Base-by-base conservation (phyloP, 1,140 invertebrate species). In the Leptonema lineaticorne region DNA sequence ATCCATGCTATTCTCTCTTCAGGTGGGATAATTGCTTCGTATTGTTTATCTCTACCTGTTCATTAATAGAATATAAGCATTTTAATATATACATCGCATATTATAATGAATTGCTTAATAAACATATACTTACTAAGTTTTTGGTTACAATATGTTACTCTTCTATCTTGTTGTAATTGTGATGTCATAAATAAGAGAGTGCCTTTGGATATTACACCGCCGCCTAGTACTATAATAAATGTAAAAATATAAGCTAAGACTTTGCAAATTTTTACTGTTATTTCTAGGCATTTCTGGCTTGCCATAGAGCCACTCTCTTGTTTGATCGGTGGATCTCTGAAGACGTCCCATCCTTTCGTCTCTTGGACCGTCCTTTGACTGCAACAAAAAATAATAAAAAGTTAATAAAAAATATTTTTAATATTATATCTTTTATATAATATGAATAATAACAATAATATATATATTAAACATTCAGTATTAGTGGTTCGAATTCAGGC, bases 341-440 rank as follows among this genome's bases (percentile, higher is more conserved):
- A 97, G 14, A 96, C 93, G 85, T 97, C 94, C 94, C 94, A 97
- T 87, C 90, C 92, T 90, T 95, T 95, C 66, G 92, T 94, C 78
- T 95, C 93, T 75, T 87, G 86, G 69, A 93, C 87, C 46, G 91
- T 93, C 72, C 92, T 83, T 79, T 91, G 90, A 76, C 92, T 95
- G 83, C n/a, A 78, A 73, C 9, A 60, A 64, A 48, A 67, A 41
- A 68, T 41, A 14, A n/a, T n/a, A n/a, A n/a, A n/a, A n/a, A n/a
- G n/a, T n/a, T n/a, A n/a, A n/a, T n/a, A n/a, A n/a, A n/a, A n/a
- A n/a, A n/a, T n/a, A n/a, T n/a, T n/a, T n/a, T n/a, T n/a, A n/a
- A n/a, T n/a, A n/a, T n/a, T n/a, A n/a, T n/a, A n/a, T n/a, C n/a
- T n/a, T n/a, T n/a, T n/a, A n/a, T n/a, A n/a, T n/a, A n/a, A n/a